Evolutionary conservation across 2,797 vertebrate genomes (phyloP).

Genomic region (Rhinichthys osculus): DNA sequence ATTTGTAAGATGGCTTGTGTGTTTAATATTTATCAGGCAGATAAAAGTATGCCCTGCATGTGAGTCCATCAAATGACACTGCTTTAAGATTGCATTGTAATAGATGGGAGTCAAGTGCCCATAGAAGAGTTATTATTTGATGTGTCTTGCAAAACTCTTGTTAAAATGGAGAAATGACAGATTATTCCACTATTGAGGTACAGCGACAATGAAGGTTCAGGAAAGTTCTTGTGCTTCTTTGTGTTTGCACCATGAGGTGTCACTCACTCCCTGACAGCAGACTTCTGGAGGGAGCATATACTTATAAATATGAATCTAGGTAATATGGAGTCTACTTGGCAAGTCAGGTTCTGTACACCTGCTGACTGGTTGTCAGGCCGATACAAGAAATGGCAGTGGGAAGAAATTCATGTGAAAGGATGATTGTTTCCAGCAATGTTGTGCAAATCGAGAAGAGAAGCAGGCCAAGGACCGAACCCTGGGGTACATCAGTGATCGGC

Average conservation of each 20-base stretch:
- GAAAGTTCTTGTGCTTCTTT: constrained; percentile 7
- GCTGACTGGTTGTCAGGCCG: not conserved
- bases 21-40: not conserved
- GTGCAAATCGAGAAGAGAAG: not conserved
- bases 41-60: not conserved
- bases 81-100: not conserved
- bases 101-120: not conserved
- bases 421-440: not conserved
- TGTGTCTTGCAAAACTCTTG: not conserved
- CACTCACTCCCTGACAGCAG: constrained; percentile 1
- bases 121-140: not conserved
- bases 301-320: not conserved
- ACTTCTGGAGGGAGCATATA: not conserved
- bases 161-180: not conserved
- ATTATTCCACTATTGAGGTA: not conserved
- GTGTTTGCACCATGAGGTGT: not conserved
- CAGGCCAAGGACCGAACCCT: not conserved
- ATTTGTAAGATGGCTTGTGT: not conserved
- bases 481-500: not conserved
- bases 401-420: not conserved
- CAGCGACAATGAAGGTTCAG: not conserved
- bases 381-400: not conserved
- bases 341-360: not conserved
- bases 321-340: not conserved
- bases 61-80: not conserved